Percentiles rank a stretch among this genome's conserved stretches.
Evolutionary conservation across 1,140 invertebrate genomes (phyloP).

Genomic region (Drosophila albomicans): DNA sequence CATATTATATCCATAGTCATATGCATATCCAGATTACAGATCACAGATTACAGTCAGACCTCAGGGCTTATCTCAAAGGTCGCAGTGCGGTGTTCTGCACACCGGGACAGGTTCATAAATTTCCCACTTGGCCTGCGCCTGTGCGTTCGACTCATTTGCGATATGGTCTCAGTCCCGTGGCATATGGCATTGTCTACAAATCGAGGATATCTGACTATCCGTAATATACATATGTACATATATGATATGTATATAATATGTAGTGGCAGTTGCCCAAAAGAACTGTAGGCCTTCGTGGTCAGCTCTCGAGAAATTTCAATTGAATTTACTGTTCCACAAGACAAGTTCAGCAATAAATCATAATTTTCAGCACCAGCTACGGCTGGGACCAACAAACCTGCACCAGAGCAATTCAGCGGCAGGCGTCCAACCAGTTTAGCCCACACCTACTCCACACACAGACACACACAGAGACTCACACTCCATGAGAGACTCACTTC

Average conservation of each 20-base stretch:
- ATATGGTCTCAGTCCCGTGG: conserved; percentile 20
- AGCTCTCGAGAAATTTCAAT: conserved; percentile 62
- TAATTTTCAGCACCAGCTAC: conserved; percentile 46
- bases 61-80: conserved; percentile 56
- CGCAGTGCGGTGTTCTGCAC: conserved; percentile 43
- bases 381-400: conserved; percentile 54
- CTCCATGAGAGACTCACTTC: not conserved
- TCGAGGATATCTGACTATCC: conserved; percentile 41
- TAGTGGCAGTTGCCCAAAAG: conserved; percentile 24
- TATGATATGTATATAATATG: no score
- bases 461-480: conserved; percentile 53
- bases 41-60: conserved; percentile 6
- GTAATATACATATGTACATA: no score
- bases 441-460: conserved; percentile 70
- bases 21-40: conserved; percentile 1
- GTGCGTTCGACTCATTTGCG: conserved; percentile 43
- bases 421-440: conserved; percentile 72
- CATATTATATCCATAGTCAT: not conserved
- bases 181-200: conserved; percentile 40
- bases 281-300: conserved; percentile 14
- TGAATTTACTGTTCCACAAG: conserved; percentile 66
- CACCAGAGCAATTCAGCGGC: conserved; percentile 20
- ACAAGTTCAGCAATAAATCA: conserved; percentile 81
- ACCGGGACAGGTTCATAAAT: conserved; percentile 82
- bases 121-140: conserved; percentile 54